Percentiles rank a stretch among this genome's conserved stretches.
These are phyloP conservation scores for Teleogryllus occipitalis DNA, from an alignment of 1,140 invertebrate genomes.

Conservation along the genomic window DNA sequence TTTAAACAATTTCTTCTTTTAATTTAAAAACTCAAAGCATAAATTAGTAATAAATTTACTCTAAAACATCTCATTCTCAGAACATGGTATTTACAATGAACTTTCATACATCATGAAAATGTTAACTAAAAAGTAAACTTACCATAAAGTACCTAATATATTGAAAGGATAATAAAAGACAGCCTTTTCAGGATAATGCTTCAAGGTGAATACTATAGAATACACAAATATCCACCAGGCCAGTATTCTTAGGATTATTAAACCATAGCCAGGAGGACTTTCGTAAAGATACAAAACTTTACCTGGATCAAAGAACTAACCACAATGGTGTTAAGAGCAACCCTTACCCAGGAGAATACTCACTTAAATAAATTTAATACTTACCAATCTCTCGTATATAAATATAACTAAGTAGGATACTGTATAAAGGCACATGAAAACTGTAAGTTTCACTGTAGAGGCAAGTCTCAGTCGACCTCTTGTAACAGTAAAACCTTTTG, in stretches of 20 bases:
- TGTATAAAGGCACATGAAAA: conserved; percentile 70
- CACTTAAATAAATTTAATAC: conserved; percentile 12
- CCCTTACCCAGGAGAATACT: not conserved
- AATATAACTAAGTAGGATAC: conserved; percentile 64
- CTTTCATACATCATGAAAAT: not conserved
- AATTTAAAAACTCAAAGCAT: too few relatives aligned
- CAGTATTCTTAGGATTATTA: conserved; percentile 63
- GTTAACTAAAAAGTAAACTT: conserved; percentile 25
- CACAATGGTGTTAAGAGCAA: conserved; percentile 24
- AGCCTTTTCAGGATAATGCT: conserved; percentile 72
- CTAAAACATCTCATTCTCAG: too few relatives aligned
- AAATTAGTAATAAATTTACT: too few relatives aligned
- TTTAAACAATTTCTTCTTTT: not conserved
- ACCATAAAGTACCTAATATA: conserved; percentile 70
- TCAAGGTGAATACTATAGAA: conserved; percentile 71
- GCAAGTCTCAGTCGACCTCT: conserved; percentile 60
- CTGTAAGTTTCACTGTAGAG: conserved; percentile 62
- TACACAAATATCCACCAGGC: conserved; percentile 81
- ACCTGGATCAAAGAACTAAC: conserved; percentile 77
- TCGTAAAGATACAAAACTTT: conserved; percentile 84
- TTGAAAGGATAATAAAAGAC: conserved; percentile 66
- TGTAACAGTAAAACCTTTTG: conserved; percentile 85
- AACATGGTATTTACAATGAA: not conserved
- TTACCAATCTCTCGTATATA: conserved; percentile 65
- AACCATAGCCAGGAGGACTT: conserved; percentile 74